phyloP scores from a whole-genome alignment of 2,797 vertebrate genomes.

The Dryobates pubescens region DNA sequence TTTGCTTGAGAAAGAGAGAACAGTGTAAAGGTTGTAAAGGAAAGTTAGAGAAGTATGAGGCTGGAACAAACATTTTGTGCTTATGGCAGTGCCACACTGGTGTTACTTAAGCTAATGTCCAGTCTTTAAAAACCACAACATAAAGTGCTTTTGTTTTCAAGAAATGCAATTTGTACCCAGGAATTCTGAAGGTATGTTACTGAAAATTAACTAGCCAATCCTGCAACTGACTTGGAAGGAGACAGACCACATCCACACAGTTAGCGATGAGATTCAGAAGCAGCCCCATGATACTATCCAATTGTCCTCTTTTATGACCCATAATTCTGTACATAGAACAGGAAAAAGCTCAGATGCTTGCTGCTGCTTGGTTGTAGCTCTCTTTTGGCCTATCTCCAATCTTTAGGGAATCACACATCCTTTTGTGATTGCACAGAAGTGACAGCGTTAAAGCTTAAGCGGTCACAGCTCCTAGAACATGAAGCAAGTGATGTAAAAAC shows the following conservation, averaged over 20 bases:
- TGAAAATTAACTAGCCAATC: not conserved
- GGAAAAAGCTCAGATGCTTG: not conserved
- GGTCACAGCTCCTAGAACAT: not conserved
- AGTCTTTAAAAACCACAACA: constrained; percentile 14
- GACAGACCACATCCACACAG: not conserved
- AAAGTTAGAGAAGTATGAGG: not conserved
- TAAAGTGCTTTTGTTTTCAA: not conserved
- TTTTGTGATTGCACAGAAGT: not conserved
- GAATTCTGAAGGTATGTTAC: not conserved
- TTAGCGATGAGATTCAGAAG: not conserved
- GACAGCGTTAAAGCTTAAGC: not conserved
- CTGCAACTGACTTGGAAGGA: not conserved
- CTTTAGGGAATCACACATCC: not conserved
- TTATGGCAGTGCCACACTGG: not conserved
- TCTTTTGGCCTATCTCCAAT: not conserved
- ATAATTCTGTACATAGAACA: not conserved
- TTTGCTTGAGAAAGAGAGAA: not conserved
- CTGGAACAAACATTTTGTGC: not conserved
- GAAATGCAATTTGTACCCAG: rapidly evolving
- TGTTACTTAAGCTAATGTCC: not conserved
- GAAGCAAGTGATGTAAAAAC: not conserved
- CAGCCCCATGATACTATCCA: not conserved
- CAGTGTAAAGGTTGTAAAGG: not conserved
- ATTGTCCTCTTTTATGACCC: not conserved
- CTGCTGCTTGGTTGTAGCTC: not conserved